These are phyloP conservation scores for Rhyacichthys aspro DNA, from an alignment of 2,797 vertebrate species.

Conservation along the genomic window DNA sequence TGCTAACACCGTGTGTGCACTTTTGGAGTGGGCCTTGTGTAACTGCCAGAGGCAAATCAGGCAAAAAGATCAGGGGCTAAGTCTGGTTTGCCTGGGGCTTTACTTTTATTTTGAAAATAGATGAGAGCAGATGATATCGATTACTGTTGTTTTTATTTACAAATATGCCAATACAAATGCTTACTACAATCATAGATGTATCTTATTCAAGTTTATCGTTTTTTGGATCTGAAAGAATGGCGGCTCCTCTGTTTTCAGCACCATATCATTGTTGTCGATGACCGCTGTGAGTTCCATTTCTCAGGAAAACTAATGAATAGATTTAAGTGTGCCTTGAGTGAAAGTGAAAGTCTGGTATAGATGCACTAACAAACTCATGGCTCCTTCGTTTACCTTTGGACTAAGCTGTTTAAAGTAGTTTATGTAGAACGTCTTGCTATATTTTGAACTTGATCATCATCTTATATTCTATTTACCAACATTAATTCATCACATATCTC, in stretches of 20 bases:
- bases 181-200: neutral
- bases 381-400: no score
- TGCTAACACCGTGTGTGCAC: neutral
- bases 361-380: no score
- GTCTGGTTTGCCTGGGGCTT: neutral
- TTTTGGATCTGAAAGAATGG: neutral
- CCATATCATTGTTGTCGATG: neutral
- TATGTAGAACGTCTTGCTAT: no score
- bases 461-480: no score
- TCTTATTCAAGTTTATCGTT: neutral
- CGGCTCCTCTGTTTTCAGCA: neutral
- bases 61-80: neutral
- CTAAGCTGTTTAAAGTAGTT: no score
- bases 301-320: neutral
- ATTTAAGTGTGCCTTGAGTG: neutral
- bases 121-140: slow-evolving; percentile 11
- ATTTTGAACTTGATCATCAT: no score
- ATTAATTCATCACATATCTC: neutral
- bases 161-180: neutral
- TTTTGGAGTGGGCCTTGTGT: neutral
- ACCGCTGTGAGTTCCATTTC: neutral
- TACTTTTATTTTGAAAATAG: slow-evolving; percentile 4
- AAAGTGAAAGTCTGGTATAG: no score
- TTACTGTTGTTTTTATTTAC: neutral
- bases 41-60: slow-evolving; percentile 2